Evolutionary conservation across 1,140 invertebrate species (phyloP), one percentile per base, ranked within the genome.

Genomic region (Dendroctonus valens): DNA sequence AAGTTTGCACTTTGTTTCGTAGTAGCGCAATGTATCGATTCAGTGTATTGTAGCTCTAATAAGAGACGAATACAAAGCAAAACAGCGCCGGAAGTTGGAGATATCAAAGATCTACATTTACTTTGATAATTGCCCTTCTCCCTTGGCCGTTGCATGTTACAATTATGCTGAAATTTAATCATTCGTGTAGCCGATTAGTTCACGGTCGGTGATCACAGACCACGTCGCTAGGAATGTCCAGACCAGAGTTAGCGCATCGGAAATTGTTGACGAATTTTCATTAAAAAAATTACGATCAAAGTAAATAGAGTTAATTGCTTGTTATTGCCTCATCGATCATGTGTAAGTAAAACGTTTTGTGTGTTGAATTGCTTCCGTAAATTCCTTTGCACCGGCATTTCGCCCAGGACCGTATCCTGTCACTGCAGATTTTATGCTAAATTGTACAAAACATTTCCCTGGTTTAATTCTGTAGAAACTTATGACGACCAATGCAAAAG

Each of bases 161-260:
- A 77, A 78, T 78, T 78, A 78, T 77, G 76, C 74, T 76, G 76
- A 78, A 78, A 77, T 78, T 78, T 78, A 78, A 78, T 78, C 76
- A 78, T 74, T 78, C 72, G 75, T 74, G 74, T 75, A 76, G 74
- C 73, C 73, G 76, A 77, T 78, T 78, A 78, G 69, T 77, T 78
- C 68, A 74, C 76, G 72, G 67, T 76, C 64, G 63, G 54, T 74
- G 76, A 77, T 76, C 76, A 77, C 74, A 76, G 74, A 68, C 69
- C 68, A 71, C 73, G 75, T 75, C 73, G 75, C 75, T 67, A 74
- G 75, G 75, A 77, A 77, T 75, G 75, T 75, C 76, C 72, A 71
- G 67, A 74, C 72, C 75, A 75, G 74, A 74, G 62, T 77, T 76
- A 75, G 74, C 74, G 64, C 72, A 76, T 75, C 76, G 75, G 72